A percentile compares a stretch with the other conserved stretches of the same genome.
These are phyloP conservation scores for Aegotheles bennettii DNA, from an alignment of 2,113 vertebrate species.

Conservation along the genomic window DNA sequence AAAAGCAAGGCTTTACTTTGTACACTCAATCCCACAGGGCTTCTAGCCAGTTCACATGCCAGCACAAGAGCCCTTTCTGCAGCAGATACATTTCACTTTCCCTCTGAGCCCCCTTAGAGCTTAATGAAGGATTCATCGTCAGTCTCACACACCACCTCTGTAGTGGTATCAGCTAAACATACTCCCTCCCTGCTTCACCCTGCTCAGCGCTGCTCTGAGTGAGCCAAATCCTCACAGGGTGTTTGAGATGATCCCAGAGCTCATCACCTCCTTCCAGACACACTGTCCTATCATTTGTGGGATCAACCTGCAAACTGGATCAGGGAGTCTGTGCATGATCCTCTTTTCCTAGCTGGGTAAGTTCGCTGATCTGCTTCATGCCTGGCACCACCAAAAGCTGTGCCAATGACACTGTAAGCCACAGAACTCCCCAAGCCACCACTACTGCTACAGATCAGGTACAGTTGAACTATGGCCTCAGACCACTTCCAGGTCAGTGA, in stretches of 20 bases:
- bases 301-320: not conserved
- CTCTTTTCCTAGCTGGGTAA: not conserved
- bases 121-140: not conserved
- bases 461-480: not conserved
- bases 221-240: not conserved
- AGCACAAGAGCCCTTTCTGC: not conserved
- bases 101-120: not conserved
- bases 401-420: not conserved
- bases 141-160: not conserved
- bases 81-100: not conserved
- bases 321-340: not conserved
- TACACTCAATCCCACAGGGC: too few relatives aligned
- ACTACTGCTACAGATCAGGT: not conserved
- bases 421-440: not conserved
- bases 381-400: not conserved
- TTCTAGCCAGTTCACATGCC: not conserved
- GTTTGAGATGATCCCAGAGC: not conserved
- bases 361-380: not conserved
- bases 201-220: not conserved
- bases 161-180: fast-evolving
- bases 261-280: not conserved
- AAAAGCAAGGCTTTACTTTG: not conserved
- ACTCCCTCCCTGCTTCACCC: not conserved
- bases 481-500: not conserved
- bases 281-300: not conserved